Conservation (phyloP, 2,888 invertebrate genomes). For the Pogonocherus hispidulus region DNA sequence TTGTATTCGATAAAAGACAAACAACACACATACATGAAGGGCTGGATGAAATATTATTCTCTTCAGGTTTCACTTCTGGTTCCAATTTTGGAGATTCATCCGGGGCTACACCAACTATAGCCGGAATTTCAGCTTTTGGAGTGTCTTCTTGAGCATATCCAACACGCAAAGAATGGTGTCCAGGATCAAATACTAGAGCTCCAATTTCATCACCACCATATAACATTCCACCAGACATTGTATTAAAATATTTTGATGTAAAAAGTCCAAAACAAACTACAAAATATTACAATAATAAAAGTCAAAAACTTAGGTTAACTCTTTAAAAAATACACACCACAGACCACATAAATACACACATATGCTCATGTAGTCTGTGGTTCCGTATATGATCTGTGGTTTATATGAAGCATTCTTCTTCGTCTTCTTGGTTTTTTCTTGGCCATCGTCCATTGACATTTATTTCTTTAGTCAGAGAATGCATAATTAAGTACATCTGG, state of each 20-base stretch:
- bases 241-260: constrained; percentile 16
- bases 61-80: constrained; percentile 82
- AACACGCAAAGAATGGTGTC: constrained; percentile 89
- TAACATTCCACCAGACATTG: constrained; percentile 79
- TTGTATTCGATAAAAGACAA: too few relatives aligned
- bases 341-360: too few relatives aligned
- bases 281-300: constrained; percentile 4
- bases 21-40: constrained; percentile 59
- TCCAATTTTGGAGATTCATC: constrained; percentile 78
- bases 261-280: neutral
- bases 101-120: constrained; percentile 89
- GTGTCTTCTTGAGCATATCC: constrained; percentile 98
- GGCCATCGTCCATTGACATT: too few relatives aligned
- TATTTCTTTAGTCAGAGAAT: too few relatives aligned
- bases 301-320: constrained; percentile 13
- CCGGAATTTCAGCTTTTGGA: constrained; percentile 98
- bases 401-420: too few relatives aligned
- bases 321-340: too few relatives aligned
- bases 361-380: too few relatives aligned
- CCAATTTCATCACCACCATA: constrained; percentile 99
- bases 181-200: constrained; percentile 97
- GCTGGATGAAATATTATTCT: constrained; percentile 65
- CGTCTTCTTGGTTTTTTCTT: too few relatives aligned
- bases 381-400: too few relatives aligned
- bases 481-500: too few relatives aligned